These are phyloP conservation scores for Leuciscus idus DNA, from an alignment of 2,113 vertebrate genomes.

Conservation along the genomic window DNA sequence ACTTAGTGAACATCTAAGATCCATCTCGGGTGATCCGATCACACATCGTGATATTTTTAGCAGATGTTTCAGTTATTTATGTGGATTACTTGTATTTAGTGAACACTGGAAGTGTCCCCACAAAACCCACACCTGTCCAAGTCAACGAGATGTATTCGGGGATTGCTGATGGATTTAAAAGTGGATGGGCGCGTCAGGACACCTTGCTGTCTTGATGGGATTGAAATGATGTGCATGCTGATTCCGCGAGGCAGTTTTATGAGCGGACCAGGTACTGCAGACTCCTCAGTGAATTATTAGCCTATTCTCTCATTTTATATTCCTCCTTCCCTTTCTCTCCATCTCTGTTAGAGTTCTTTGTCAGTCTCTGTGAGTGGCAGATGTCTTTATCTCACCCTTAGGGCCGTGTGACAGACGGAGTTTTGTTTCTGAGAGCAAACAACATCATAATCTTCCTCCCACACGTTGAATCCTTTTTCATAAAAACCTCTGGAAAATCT, in stretches of 20 bases:
- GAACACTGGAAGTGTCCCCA: not conserved
- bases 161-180: conserved; percentile 36
- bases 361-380: conserved; percentile 30
- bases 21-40: not conserved
- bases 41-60: not conserved
- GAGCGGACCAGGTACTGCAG: conserved; percentile 36
- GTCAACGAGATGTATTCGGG: not conserved
- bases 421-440: conserved; percentile 39
- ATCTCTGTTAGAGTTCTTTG: conserved; percentile 26
- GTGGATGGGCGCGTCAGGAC: not conserved
- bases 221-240: conserved; percentile 28
- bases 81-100: not conserved
- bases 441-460: conserved; percentile 49
- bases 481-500: conserved; percentile 17
- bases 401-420: conserved; percentile 31
- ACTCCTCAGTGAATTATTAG: conserved; percentile 23
- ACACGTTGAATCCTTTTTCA: conserved; percentile 26
- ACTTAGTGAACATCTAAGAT: not conserved
- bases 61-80: not conserved
- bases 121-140: not conserved
- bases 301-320: conserved; percentile 35
- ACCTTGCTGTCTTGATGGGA: conserved; percentile 12
- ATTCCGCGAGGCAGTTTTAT: conserved; percentile 33
- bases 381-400: conserved; percentile 27
- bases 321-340: not conserved